Conservation (phyloP, 2,113 vertebrate species). For the Paramormyrops kingsleyae region DNA sequence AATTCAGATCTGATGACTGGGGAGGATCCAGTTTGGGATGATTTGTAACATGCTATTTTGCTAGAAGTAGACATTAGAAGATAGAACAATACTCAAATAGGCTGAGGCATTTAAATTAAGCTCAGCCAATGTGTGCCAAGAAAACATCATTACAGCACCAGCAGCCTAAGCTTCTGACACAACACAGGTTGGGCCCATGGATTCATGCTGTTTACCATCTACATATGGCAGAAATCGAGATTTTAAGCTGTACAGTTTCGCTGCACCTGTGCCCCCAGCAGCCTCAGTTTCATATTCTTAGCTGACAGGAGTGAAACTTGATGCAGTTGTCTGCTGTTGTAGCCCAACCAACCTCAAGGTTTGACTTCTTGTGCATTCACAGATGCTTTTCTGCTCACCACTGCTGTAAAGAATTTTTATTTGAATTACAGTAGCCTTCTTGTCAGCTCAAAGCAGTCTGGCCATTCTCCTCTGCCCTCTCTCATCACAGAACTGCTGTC, state of each 20-base stretch:
- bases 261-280: not conserved
- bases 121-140: not conserved
- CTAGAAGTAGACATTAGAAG: not conserved
- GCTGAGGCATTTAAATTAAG: not conserved
- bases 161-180: not conserved
- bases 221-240: not conserved
- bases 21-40: not conserved
- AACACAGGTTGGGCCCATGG: not conserved
- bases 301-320: not conserved
- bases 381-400: not conserved
- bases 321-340: not conserved
- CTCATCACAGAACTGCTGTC: not conserved
- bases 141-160: not conserved
- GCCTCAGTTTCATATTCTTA: not conserved
- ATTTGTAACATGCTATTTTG: not conserved
- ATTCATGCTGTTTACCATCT: not conserved
- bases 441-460: not conserved
- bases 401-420: not conserved
- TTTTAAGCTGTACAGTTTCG: not conserved
- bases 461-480: not conserved
- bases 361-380: not conserved
- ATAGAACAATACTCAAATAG: not conserved
- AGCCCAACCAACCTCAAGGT: not conserved
- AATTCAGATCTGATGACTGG: not conserved
- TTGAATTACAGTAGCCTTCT: not conserved